phyloP scores from a whole-genome alignment of 1,140 invertebrate species.

The Drosophila tropicalis region DNA sequence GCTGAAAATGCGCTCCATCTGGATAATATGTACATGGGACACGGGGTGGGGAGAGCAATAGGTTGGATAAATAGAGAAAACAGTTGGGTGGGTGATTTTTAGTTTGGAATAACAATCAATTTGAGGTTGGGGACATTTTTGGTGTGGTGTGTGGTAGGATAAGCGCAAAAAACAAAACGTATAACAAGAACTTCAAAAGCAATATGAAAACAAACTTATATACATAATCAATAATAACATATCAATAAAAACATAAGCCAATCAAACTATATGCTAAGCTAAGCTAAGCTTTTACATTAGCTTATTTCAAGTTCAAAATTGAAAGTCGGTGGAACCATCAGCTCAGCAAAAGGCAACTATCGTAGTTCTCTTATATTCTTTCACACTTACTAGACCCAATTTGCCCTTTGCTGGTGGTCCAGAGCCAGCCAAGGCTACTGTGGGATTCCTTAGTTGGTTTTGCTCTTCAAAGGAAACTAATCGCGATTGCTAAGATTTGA shows the following conservation, averaged over 20 bases:
- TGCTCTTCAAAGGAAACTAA: conserved; percentile 74
- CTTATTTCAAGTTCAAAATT: conserved; percentile 27
- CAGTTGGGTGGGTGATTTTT: conserved; percentile 32
- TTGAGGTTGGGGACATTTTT: conserved; percentile 3
- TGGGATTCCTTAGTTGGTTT: conserved; percentile 29
- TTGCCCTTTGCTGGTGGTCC: conserved; percentile 7
- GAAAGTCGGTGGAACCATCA: conserved; percentile 29
- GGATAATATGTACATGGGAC: conserved; percentile 60
- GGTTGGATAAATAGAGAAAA: conserved; percentile 48
- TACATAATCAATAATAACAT: conserved; percentile 22
- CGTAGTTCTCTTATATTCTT: conserved; percentile 11
- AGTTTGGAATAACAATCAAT: background rate
- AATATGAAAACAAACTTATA: conserved; percentile 19
- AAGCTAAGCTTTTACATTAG: conserved; percentile 57
- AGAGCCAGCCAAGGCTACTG: conserved; percentile 28
- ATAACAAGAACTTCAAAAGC: conserved; percentile 4
- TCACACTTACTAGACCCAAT: conserved; percentile 65
- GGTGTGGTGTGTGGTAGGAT: background rate
- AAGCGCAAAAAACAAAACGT: conserved; percentile 1
- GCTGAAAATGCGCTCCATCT: conserved; percentile 97
- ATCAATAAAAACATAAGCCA: conserved; percentile 29
- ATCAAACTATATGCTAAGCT: conserved; percentile 37
- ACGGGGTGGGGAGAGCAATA: background rate
- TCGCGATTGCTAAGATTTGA: conserved; percentile 56
- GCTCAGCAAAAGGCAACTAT: conserved; percentile 61